These are phyloP conservation scores for Nomada hirtipes DNA, from an alignment of 2,888 invertebrate species.

Conservation along the genomic window DNA sequence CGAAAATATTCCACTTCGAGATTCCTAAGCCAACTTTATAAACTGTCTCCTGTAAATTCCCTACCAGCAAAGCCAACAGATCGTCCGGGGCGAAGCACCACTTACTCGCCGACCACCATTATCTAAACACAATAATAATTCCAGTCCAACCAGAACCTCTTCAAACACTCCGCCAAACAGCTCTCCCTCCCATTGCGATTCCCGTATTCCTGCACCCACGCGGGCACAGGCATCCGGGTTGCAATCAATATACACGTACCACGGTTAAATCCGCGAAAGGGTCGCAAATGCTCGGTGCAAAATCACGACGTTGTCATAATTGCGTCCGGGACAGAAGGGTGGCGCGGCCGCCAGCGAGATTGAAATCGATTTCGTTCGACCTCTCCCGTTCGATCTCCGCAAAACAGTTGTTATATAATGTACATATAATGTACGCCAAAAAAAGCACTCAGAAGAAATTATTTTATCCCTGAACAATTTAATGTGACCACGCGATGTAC, in stretches of 20 bases:
- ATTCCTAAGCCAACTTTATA: no score
- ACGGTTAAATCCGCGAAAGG: background rate
- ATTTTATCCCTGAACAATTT: background rate
- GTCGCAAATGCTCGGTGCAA: background rate
- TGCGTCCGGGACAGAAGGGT: background rate
- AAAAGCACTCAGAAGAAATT: background rate
- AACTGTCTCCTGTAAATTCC: no score
- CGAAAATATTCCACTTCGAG: no score
- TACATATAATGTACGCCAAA: no score
- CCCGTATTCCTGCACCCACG: background rate
- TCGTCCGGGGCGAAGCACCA: no score
- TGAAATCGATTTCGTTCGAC: constrained; percentile 38
- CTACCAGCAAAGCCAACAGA: no score
- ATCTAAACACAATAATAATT: background rate
- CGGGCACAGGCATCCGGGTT: background rate
- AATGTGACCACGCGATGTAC: background rate
- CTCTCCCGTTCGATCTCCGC: constrained; percentile 12
- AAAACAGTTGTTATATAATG: constrained; percentile 18
- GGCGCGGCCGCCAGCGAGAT: constrained; percentile 1
- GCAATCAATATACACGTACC: background rate
- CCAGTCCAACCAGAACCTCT: background rate
- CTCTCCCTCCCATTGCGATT: background rate
- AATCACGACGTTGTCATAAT: constrained; percentile 7
- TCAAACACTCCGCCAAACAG: no score
- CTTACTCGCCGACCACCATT: no score